Evolutionary conservation across 2,113 vertebrate genomes (phyloP).

Genomic region (Cricetomys ansorgei): DNA sequence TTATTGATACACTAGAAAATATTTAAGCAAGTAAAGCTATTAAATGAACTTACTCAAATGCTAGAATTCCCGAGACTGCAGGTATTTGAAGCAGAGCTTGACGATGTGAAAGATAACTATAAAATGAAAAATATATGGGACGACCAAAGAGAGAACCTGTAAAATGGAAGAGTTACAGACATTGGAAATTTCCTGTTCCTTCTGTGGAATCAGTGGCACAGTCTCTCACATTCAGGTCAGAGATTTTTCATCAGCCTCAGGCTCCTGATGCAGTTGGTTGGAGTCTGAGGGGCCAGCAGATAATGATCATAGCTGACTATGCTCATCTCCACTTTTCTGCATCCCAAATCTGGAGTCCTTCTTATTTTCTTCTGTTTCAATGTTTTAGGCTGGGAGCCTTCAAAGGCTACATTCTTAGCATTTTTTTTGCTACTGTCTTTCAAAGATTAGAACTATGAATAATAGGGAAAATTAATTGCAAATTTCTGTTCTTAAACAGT

Average conservation of each 20-base stretch:
- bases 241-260: background rate
- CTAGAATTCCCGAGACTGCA: background rate
- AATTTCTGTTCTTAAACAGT: constrained; percentile 56
- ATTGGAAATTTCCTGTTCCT: background rate
- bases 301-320: background rate
- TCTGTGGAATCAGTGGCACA: background rate
- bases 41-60: background rate
- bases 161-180: constrained; percentile 37
- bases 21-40: background rate
- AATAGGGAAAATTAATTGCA: constrained; percentile 75
- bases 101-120: constrained; percentile 1
- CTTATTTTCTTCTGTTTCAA: background rate
- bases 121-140: background rate
- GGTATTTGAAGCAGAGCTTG: background rate
- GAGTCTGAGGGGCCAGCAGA: background rate
- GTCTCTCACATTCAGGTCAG: background rate
- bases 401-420: constrained; percentile 18
- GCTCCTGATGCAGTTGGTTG: background rate
- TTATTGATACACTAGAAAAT: background rate
- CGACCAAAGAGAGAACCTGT: background rate
- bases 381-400: constrained; percentile 25
- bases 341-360: background rate
- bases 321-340: background rate
- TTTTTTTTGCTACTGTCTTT: constrained; percentile 54
- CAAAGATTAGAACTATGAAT: constrained; percentile 70